Percentiles rank a stretch among this genome's conserved stretches.
These are phyloP conservation scores for human DNA, from an alignment of 2,113 vertebrate species.

Conservation along the genomic window GRCh38 chr1:75226001-75226500, in stretches of 20 bases:
- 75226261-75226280: neutral
- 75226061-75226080: neutral
- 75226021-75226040: neutral
- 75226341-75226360: neutral
- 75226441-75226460: neutral
- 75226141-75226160: neutral
- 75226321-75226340: neutral
- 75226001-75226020: neutral
- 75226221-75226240: neutral
- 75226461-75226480: neutral
- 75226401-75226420: neutral
- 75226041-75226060: neutral
- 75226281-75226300: neutral
- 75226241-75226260: too few species aligned
- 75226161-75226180: neutral
- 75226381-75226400: neutral
- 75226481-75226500: neutral
- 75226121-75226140: neutral
- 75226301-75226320: neutral
- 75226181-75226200: neutral
- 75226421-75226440: neutral
- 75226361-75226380: neutral
- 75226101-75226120: neutral
- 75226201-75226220: neutral
- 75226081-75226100: neutral